Evolutionary conservation across 2,888 invertebrate genomes (phyloP).

Genomic region (Auanema sp.): DNA sequence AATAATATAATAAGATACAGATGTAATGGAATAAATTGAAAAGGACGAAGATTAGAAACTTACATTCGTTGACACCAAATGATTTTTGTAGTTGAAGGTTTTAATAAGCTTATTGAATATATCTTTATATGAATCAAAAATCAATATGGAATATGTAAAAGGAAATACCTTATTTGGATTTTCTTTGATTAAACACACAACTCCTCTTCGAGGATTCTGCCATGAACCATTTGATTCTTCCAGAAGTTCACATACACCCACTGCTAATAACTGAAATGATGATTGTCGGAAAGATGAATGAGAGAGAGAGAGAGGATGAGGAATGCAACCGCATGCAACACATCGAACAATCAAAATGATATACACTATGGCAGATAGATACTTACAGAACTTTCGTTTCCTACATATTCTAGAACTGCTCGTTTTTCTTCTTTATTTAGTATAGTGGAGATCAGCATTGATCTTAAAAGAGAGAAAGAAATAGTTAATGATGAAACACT

Average conservation of each 20-base stretch:
- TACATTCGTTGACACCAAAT: not conserved
- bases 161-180: not conserved
- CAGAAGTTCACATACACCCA: slow-evolving; percentile 18
- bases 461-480: too few relatives aligned
- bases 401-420: too few relatives aligned
- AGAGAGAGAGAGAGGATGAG: too few relatives aligned
- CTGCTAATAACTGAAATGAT: slow-evolving; percentile 15
- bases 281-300: too few relatives aligned
- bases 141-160: not conserved
- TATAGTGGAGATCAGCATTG: too few relatives aligned
- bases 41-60: not conserved
- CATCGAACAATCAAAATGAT: too few relatives aligned
- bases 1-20: not conserved
- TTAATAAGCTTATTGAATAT: slow-evolving; percentile 1
- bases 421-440: too few relatives aligned
- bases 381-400: too few relatives aligned
- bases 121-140: too few relatives aligned
- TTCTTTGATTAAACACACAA: slow-evolving; percentile 13
- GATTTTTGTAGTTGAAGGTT: not conserved
- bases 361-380: too few relatives aligned
- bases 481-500: too few relatives aligned
- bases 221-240: slow-evolving; percentile 9
- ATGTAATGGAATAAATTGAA: not conserved
- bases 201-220: slow-evolving; percentile 1
- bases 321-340: too few relatives aligned